Evolutionary conservation across 2,888 invertebrate species (phyloP), one percentile per base, ranked within the genome.

Genomic region (Synanthedon myopaeformis): DNA sequence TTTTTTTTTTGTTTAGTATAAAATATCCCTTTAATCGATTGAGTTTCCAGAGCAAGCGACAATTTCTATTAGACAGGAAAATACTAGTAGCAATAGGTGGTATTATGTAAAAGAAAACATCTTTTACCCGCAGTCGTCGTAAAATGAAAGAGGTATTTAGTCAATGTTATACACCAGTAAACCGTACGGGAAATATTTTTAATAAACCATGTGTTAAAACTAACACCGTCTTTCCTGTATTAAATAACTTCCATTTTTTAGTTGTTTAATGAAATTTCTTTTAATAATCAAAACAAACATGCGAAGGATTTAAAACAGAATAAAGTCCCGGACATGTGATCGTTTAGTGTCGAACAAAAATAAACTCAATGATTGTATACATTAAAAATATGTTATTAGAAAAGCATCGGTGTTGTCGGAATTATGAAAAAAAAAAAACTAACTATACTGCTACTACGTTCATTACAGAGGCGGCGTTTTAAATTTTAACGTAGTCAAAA

Each of bases 301-400:
- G 65, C 64, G 66, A 69, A 64, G 78, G 83, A 85, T 84, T 82
- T 74, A 82, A 84, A 85, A 81, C 85, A 85, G 84, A 82, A 79
- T 78, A 70, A 72, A 79, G 77, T 77, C 72, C 73, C 76, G 82
- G 79, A 77, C 79, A 74, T 82, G 82, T 83, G 83, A 82, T 83
- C 74, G 81, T 75, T 79, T 74, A 74, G 77, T 76, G 72, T 69
- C 66, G 74, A 83, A 82, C 78, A 64, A 82, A 84, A 85, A 84
- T 84, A 85, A 83, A 83, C 80, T 73, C 76, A 80, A 82, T 82
- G 79, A 82, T 82, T 82, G 23, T 49, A 17, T 45, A 45, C 79
- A 77, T 79, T 81, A 75, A 77, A 35, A 35, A 81, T 81, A 78
- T 76, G 74, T 83, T 84, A 83, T 83, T 83, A 80, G 79, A 76